phyloP scores from a whole-genome alignment of 2,888 invertebrate genomes.

The Leptothorax acervorum region DNA sequence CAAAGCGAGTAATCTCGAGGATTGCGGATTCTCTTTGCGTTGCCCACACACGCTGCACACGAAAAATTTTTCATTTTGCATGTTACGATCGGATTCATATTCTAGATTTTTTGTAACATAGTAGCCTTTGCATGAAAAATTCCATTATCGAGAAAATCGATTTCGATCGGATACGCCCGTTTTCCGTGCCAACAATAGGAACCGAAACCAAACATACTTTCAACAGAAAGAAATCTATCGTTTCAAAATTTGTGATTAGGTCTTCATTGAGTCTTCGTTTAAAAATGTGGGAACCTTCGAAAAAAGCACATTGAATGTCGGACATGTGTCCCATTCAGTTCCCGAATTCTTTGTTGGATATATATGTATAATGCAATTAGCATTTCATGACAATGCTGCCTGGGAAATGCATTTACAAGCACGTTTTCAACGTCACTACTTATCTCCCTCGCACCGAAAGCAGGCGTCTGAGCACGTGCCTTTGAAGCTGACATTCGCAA shows the following conservation, averaged over 20 bases:
- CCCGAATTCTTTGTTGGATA: constrained; percentile 31
- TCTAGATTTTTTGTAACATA: background rate
- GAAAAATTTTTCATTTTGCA: constrained; percentile 24
- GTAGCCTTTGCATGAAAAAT: background rate
- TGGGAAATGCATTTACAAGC: constrained; percentile 47
- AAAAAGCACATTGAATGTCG: constrained; percentile 31
- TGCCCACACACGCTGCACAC: background rate
- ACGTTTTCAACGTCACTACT: constrained; percentile 44
- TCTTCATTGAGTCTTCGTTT: constrained; percentile 3
- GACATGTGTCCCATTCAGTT: constrained; percentile 57
- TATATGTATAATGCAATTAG: constrained; percentile 61
- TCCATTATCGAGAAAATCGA: background rate
- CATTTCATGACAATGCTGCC: constrained; percentile 61
- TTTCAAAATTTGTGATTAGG: background rate
- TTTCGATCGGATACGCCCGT: background rate
- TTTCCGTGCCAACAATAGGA: background rate
- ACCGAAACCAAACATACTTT: background rate
- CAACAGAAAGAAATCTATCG: background rate
- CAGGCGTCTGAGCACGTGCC: constrained; percentile 21
- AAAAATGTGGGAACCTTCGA: constrained; percentile 38
- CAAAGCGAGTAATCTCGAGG: constrained; percentile 32
- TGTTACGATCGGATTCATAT: background rate
- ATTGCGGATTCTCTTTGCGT: background rate
- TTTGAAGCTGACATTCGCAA: constrained; percentile 34
- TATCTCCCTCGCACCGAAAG: constrained; percentile 33